phyloP scores from a whole-genome alignment of 2,888 invertebrate species.

The Apamea epomidion region DNA sequence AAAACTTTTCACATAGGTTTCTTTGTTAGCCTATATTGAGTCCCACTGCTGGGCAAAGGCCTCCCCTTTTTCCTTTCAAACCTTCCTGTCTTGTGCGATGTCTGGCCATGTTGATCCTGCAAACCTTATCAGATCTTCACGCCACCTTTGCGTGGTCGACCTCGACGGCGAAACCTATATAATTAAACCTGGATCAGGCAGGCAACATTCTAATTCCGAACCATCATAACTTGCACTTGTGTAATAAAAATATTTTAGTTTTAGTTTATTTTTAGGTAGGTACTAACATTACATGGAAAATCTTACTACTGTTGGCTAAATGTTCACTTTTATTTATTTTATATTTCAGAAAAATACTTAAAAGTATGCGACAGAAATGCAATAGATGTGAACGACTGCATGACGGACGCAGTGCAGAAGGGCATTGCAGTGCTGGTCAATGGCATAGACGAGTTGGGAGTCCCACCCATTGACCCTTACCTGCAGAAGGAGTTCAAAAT shows the following conservation, averaged over 20 bases:
- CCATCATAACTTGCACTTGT: too few species aligned
- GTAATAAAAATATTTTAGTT: too few species aligned
- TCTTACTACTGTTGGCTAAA: too few species aligned
- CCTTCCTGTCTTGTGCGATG: not conserved
- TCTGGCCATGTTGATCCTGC: not conserved
- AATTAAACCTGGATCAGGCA: too few species aligned
- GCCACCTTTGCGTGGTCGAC: not conserved
- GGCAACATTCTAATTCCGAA: too few species aligned
- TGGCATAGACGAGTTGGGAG: constrained; percentile 88
- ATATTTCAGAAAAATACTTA: constrained; percentile 86
- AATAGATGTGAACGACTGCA: constrained; percentile 91
- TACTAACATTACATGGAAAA: too few species aligned
- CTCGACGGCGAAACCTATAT: not conserved
- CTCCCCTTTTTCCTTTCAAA: not conserved
- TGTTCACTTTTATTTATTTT: not conserved
- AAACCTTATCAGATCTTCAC: not conserved
- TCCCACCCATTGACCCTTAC: constrained; percentile 89
- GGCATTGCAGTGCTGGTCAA: constrained; percentile 80
- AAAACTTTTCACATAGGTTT: not conserved
- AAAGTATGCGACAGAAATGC: constrained; percentile 90
- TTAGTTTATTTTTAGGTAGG: too few species aligned
- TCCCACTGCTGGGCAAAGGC: not conserved
- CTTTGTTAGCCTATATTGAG: not conserved
- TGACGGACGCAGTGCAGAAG: constrained; percentile 89
- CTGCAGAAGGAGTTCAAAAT: constrained; percentile 82